These are phyloP conservation scores for Eupithecia exiguata DNA, from an alignment of 2,888 invertebrate genomes.

Conservation along the genomic window DNA sequence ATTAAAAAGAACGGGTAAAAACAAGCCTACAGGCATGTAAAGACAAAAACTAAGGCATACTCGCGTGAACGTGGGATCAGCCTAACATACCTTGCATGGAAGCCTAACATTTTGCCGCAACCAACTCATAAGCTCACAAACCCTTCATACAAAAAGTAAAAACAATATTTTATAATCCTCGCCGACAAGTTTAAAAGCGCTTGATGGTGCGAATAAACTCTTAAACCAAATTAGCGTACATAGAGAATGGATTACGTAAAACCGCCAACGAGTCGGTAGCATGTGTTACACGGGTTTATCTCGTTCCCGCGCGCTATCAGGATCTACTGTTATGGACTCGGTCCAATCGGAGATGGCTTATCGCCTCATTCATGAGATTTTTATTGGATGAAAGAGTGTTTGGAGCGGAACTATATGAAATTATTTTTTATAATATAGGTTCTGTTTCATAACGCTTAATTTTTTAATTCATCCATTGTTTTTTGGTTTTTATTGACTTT, in stretches of 20 bases:
- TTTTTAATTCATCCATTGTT: too few relatives aligned
- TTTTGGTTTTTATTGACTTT: too few relatives aligned
- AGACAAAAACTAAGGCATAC: too few relatives aligned
- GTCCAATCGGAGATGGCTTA: constrained; percentile 27
- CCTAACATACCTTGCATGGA: neutral
- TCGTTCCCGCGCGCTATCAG: constrained; percentile 46
- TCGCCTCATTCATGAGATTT: constrained; percentile 29
- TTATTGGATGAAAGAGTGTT: constrained; percentile 5
- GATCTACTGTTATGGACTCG: constrained; percentile 34
- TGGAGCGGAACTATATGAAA: neutral
- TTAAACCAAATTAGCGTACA: constrained; percentile 32
- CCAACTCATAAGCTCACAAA: neutral
- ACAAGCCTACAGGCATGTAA: neutral
- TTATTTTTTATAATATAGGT: neutral
- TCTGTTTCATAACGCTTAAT: neutral
- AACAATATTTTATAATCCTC: neutral
- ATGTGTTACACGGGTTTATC: constrained; percentile 50
- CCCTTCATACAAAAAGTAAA: neutral
- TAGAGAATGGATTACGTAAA: constrained; percentile 32
- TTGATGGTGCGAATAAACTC: constrained; percentile 14
- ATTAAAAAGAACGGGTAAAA: neutral
- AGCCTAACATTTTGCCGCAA: neutral
- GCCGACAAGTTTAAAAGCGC: constrained; percentile 1
- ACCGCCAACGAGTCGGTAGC: constrained; percentile 35
- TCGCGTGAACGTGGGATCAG: too few relatives aligned